These are phyloP conservation scores for Drosophila affinis DNA, from an alignment of 2,888 invertebrate genomes.

Conservation along the genomic window DNA sequence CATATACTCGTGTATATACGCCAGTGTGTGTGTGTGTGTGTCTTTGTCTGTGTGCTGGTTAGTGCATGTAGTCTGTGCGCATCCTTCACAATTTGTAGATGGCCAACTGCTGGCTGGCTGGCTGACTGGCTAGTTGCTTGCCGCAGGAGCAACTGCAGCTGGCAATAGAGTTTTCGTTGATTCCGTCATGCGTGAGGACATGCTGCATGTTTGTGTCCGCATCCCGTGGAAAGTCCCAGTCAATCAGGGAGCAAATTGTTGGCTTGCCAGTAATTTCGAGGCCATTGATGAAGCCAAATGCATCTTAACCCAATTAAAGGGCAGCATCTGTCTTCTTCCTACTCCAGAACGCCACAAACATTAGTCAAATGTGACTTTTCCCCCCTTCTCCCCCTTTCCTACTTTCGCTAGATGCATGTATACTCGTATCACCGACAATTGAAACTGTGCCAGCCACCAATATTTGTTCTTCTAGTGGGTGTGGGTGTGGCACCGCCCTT, in stretches of 20 bases:
- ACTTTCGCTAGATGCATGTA: background rate
- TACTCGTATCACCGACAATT: slow-evolving; percentile 55
- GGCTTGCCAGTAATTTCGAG: slow-evolving; percentile 26
- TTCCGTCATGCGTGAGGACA: slow-evolving; percentile 61
- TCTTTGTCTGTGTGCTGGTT: background rate
- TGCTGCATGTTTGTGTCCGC: slow-evolving; percentile 48
- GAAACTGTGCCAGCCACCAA: slow-evolving; percentile 65
- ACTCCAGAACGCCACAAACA: slow-evolving; percentile 1
- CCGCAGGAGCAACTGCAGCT: slow-evolving; percentile 1
- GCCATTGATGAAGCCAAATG: slow-evolving; percentile 53
- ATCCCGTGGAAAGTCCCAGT: slow-evolving; percentile 31
- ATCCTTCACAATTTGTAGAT: slow-evolving; percentile 23
- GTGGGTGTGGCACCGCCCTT: background rate
- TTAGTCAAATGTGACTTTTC: slow-evolving; percentile 17
- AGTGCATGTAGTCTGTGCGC: slow-evolving; percentile 10
- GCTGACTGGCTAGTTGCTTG: background rate
- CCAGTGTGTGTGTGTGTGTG: background rate
- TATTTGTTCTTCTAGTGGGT: slow-evolving; percentile 64
- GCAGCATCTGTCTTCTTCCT: slow-evolving; percentile 3
- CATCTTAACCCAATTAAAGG: slow-evolving; percentile 14
- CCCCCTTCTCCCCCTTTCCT: too few species aligned
- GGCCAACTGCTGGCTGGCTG: background rate
- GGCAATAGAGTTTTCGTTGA: slow-evolving; percentile 56
- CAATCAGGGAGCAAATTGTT: slow-evolving; percentile 68
- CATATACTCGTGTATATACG: slow-evolving; percentile 36